Conservation (phyloP, 2,113 vertebrate genomes). For the Nesogale talazaci region DNA sequence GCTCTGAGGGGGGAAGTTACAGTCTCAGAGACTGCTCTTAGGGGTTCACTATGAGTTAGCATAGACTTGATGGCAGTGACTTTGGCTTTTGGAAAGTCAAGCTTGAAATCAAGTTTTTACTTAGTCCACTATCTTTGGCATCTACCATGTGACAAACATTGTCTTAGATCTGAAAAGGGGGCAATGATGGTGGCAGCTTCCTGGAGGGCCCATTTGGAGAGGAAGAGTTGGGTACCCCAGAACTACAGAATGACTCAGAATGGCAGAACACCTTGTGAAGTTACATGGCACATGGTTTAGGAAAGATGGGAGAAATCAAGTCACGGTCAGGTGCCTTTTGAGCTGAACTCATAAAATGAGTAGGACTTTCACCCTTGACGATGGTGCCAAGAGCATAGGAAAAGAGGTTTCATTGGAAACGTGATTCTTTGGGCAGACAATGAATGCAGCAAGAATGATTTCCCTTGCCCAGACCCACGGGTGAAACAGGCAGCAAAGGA, state of each 20-base stretch:
- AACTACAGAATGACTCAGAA: not conserved
- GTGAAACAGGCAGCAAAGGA: not conserved
- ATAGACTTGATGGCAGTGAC: no score
- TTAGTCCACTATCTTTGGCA: not conserved
- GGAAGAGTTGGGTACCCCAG: not conserved
- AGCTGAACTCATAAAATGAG: not conserved
- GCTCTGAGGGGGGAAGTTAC: no score
- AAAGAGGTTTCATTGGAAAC: not conserved
- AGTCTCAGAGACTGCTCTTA: no score
- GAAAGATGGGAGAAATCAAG: not conserved
- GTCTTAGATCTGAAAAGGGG: not conserved
- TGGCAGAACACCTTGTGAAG: not conserved
- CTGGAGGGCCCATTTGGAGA: not conserved
- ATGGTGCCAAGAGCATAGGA: not conserved
- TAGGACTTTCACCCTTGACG: not conserved
- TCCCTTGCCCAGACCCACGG: not conserved
- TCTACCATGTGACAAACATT: constrained; percentile 9
- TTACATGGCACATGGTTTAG: not conserved
- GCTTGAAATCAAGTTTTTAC: constrained; percentile 1
- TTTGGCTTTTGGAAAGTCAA: not conserved
- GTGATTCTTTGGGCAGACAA: not conserved
- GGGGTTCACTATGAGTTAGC: no score
- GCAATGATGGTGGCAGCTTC: not conserved
- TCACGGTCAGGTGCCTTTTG: not conserved
- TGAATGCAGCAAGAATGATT: not conserved